A percentile compares a stretch with the other conserved stretches of the same genome.
phyloP scores from a whole-genome alignment of 2,113 vertebrate genomes.

The Megaleporinus macrocephalus region DNA sequence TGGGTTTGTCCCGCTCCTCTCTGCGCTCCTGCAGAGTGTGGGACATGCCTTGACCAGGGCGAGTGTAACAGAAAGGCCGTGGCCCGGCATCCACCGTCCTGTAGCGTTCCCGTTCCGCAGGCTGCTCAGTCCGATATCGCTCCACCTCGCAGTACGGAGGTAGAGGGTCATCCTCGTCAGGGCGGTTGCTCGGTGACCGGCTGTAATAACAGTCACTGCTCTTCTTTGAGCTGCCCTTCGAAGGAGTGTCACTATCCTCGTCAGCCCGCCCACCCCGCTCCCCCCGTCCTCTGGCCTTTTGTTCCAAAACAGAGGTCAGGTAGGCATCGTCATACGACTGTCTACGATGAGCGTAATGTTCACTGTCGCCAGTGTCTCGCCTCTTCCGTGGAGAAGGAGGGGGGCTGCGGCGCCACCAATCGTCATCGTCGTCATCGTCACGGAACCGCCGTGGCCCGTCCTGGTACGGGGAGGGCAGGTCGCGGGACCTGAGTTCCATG shows the following conservation, averaged over 20 bases:
- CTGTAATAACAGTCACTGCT: slow-evolving; percentile 74
- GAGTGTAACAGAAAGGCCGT: slow-evolving; percentile 81
- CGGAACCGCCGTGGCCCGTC: slow-evolving; percentile 61
- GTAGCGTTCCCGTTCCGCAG: slow-evolving; percentile 54
- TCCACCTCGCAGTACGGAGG: slow-evolving; percentile 88
- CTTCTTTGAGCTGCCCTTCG: slow-evolving; percentile 85
- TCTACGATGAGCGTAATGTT: slow-evolving; percentile 67
- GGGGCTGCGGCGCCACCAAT: slow-evolving; percentile 80
- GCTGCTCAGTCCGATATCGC: slow-evolving; percentile 73
- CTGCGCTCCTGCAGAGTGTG: slow-evolving; percentile 84
- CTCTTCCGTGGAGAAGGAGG: slow-evolving; percentile 80
- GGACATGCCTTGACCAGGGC: slow-evolving; percentile 78
- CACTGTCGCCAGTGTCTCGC: slow-evolving; percentile 83
- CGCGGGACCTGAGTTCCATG: slow-evolving; percentile 70
- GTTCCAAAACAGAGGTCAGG: slow-evolving; percentile 83
- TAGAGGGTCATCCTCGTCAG: slow-evolving; percentile 84
- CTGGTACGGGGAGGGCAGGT: slow-evolving; percentile 61
- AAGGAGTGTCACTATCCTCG: slow-evolving; percentile 85
- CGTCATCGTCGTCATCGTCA: slow-evolving; percentile 69
- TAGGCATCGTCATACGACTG: slow-evolving; percentile 85
- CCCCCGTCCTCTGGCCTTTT: slow-evolving; percentile 75
- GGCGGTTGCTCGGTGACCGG: slow-evolving; percentile 74
- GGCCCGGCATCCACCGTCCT: slow-evolving; percentile 62
- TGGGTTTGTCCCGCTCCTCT: slow-evolving; percentile 86
- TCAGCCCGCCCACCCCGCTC: slow-evolving; percentile 68